These are phyloP conservation scores for Heloderma charlesbogerti DNA, from an alignment of 2,113 vertebrate species.

Conservation along the genomic window DNA sequence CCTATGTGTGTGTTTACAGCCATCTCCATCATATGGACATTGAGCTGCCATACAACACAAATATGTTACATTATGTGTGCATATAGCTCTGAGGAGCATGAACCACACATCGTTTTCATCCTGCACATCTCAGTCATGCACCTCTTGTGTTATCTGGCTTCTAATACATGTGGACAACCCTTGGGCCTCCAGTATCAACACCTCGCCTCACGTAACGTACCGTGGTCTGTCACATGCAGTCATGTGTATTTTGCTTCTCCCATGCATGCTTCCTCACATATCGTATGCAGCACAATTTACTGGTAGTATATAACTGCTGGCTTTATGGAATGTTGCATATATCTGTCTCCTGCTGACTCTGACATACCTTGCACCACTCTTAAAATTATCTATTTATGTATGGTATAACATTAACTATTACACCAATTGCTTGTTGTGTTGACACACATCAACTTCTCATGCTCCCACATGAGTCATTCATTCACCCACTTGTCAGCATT, in stretches of 20 bases:
- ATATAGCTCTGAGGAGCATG: neutral
- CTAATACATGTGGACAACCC: no score
- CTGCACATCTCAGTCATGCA: neutral
- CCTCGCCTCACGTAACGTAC: neutral
- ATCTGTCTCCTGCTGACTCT: neutral
- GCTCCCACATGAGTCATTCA: neutral
- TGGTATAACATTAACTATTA: neutral
- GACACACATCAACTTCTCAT: neutral
- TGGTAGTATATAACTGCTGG: neutral
- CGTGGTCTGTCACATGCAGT: neutral
- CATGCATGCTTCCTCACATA: neutral
- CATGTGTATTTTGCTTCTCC: neutral
- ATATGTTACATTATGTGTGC: neutral
- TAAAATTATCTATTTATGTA: neutral
- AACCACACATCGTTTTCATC: neutral
- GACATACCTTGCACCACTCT: neutral
- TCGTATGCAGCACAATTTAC: neutral
- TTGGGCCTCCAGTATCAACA: neutral
- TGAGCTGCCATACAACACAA: neutral
- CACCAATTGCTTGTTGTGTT: neutral
- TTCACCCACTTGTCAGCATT: neutral
- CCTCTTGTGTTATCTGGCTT: neutral
- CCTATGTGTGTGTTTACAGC: neutral
- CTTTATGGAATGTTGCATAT: neutral
- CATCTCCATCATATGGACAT: neutral